phyloP scores from a whole-genome alignment of 1,140 invertebrate genomes.

The Atopsyche davidsoni region DNA sequence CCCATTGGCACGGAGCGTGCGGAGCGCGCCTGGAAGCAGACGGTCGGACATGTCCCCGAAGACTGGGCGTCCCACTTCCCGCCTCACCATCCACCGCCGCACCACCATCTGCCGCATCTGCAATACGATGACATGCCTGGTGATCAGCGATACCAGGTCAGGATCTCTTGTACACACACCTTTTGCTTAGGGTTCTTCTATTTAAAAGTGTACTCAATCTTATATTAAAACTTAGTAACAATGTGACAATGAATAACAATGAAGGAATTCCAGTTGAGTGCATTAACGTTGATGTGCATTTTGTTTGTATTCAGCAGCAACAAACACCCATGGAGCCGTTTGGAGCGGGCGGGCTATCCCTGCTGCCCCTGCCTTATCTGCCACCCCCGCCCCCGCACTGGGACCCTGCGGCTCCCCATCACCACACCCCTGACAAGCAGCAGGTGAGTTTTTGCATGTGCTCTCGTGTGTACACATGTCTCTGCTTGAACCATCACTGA shows the following conservation, averaged over 20 bases:
- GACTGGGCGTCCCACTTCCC: slow-evolving; percentile 1
- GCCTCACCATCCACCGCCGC: slow-evolving; percentile 17
- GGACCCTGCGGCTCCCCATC: slow-evolving; percentile 19
- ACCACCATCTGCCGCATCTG: slow-evolving; percentile 21
- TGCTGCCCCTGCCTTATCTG: slow-evolving; percentile 11
- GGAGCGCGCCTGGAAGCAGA: slow-evolving; percentile 24
- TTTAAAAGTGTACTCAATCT: not conserved
- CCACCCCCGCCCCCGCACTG: slow-evolving; percentile 14
- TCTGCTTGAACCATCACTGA: not conserved
- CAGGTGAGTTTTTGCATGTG: slow-evolving; percentile 11
- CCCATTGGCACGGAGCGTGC: slow-evolving; percentile 24
- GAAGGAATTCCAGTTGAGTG: no score
- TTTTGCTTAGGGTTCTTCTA: no score
- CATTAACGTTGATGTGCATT: no score
- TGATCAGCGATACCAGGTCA: slow-evolving; percentile 28
- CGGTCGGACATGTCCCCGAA: not conserved
- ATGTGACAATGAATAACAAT: no score
- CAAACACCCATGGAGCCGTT: slow-evolving; percentile 20
- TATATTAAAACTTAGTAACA: no score
- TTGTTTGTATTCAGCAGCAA: not conserved
- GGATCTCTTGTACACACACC: no score
- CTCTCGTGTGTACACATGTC: not conserved
- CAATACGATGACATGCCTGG: slow-evolving; percentile 20
- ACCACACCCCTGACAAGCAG: slow-evolving; percentile 26
- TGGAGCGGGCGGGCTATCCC: slow-evolving; percentile 17